Conservation (phyloP, 2,113 vertebrate genomes). For the Aegithalos caudatus region DNA sequence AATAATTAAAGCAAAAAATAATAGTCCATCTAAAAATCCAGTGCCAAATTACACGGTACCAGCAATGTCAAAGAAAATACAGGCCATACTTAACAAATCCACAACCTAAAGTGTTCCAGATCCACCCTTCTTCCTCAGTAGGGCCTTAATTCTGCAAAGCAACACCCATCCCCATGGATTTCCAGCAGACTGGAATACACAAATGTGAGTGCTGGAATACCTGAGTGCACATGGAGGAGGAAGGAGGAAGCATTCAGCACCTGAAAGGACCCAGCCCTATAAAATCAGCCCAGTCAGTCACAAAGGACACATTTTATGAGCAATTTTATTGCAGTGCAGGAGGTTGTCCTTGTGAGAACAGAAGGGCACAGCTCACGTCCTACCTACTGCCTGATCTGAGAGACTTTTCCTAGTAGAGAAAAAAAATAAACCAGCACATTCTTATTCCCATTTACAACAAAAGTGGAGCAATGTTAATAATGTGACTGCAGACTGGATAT, state of each 20-base stretch:
- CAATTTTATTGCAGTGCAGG: neutral
- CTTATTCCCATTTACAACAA: neutral
- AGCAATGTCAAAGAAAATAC: neutral
- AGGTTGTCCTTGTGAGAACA: neutral
- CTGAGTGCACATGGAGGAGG: accelerated
- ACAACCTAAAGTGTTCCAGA: neutral
- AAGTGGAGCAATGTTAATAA: neutral
- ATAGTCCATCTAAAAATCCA: neutral
- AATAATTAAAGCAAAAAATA: neutral
- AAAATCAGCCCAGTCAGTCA: neutral
- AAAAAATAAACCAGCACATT: neutral
- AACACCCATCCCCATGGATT: accelerated
- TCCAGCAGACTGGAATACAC: neutral
- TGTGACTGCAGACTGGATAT: neutral
- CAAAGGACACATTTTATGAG: neutral
- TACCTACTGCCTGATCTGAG: neutral
- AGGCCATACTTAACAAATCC: neutral
- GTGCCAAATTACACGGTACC: neutral
- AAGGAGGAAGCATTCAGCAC: neutral
- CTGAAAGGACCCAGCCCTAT: neutral
- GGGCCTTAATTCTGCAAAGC: neutral
- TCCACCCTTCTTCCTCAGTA: neutral
- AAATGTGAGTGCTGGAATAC: accelerated
- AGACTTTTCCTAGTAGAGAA: neutral
- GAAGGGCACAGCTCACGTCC: neutral